Evolutionary conservation across 2,888 invertebrate species (phyloP), one percentile per base, ranked within the genome.

Genomic region (Cordilura impudica): DNA sequence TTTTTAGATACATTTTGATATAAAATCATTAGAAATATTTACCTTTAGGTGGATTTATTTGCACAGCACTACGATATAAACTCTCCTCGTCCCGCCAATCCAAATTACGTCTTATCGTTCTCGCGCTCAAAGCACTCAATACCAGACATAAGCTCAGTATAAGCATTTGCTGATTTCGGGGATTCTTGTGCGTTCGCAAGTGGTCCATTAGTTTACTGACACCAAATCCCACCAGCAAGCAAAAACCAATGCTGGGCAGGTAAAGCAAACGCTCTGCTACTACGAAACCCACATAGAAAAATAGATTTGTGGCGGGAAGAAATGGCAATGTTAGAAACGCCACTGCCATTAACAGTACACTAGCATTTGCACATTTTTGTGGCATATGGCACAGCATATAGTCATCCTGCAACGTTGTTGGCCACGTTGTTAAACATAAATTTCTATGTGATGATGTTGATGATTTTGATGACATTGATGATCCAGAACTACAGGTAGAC

Each of bases 1-100:
- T n/a, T n/a, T 53, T 53, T 0, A 1, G 18, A 0, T 1, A 23
- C 6, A 0, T 53, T 16, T 16, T 14, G 1, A 0, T 47, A 7
- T 47, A 47, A 47, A 8, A 16, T 47, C 18, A 2, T 7, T 83
- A 70, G 72, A 51, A 0, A 23, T 1, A 81, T 84, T 81, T 90
- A 98, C 98, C 97, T 95, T 98, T 99, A n/a, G 98, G 97, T 66
- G 98, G 98, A 91, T 98, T 99, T 87, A 98, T 94, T 84, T 93
- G 91, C 83, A 98, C 92, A 21, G 98, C 98, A 82, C 98, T 96
- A 85, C 94, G 92, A 90, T 98, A 99, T 54, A 99, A 92, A 84
- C 94, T 94, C 90, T 98, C 98, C 90, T 98, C 98, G 85, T 96
- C 94, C 84, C 92, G 91, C 98, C 98, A 98, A 90, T 98, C 98